Base-by-base conservation (phyloP, 2,113 vertebrate genomes). In the Mastomys natalensis region DNA sequence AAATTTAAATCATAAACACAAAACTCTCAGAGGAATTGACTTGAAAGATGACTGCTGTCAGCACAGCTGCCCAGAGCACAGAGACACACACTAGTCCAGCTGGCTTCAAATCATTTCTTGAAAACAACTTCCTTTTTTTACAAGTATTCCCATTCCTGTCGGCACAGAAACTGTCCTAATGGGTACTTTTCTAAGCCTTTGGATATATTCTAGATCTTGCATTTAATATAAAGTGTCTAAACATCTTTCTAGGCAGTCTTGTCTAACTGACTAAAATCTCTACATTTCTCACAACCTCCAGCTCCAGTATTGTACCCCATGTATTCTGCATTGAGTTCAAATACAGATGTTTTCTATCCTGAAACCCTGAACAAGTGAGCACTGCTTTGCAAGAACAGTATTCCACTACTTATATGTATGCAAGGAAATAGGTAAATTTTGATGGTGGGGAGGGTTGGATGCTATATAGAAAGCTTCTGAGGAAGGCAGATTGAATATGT, bases 1-100 rank as follows among this genome's bases (percentile, higher is more conserved):
- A 96, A n/a, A 72, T 64, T 24, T 53, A 91, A 94, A 93, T 60
- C 9, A 48, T 45, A 92, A 92, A 34, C 43, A 87, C 21, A 93
- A 37, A 73, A 74, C 21, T 91, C 40, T 82, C 51, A 5, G 58
- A 29, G 85, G 78, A 81, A 81, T 9, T 53, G 22, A 88, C 5
- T 16, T 74, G 78, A 92, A 93, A 84, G 26, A 78, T 22, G 55
- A 16, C 73, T 89, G 45, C 6, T 43, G 43, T 90, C 66, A 68
- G 74, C 81, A 94, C 45, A 51, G 48, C 19, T 90, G 62, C 31
- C 70, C 26, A 55, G 64, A 51, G 55, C 53, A 51, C 64, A 81
- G 64, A 16, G 31, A 76, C 4, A 45, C 68, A 37, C 40, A 45
- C 31, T 13, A 13, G 72, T 85, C 10, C 40, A 55, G 58, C 16